phyloP scores from a whole-genome alignment of 2,888 invertebrate species.

The Drosophila multiciliata region DNA sequence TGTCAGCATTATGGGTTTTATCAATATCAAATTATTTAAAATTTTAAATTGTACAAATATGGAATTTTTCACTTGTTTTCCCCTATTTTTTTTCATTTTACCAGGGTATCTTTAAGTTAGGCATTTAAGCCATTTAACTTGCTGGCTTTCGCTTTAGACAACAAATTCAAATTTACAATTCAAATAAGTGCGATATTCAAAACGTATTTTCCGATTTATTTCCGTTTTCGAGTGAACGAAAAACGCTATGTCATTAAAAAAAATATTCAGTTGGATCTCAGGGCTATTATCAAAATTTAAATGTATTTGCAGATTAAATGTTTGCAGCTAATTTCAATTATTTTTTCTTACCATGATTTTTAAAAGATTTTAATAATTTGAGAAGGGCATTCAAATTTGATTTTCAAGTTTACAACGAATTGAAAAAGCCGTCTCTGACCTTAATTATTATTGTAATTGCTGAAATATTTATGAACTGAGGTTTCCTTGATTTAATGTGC shows the following conservation, averaged over 20 bases:
- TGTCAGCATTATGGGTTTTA: background rate
- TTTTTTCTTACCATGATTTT: background rate
- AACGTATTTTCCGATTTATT: background rate
- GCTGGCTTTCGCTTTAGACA: constrained; percentile 5
- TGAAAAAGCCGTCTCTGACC: too few relatives aligned
- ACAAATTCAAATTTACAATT: constrained; percentile 1
- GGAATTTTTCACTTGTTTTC: background rate
- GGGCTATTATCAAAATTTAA: background rate
- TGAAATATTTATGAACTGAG: background rate
- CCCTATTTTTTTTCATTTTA: background rate
- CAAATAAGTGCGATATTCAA: constrained; percentile 7
- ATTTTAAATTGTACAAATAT: background rate
- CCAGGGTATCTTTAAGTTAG: background rate
- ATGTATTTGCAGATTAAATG: background rate
- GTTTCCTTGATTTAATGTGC: background rate
- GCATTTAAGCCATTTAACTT: background rate
- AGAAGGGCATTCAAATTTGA: background rate
- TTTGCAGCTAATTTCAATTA: background rate
- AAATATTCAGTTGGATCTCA: constrained; percentile 5
- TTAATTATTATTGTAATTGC: background rate
- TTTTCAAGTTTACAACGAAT: background rate
- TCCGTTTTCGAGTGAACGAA: background rate
- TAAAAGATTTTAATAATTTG: background rate
- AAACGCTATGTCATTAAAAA: constrained; percentile 1
- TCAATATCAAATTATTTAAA: background rate